Evolutionary conservation across 2,888 invertebrate species (phyloP), one percentile per base, ranked within the genome.

Genomic region (Apodemia duryi): DNA sequence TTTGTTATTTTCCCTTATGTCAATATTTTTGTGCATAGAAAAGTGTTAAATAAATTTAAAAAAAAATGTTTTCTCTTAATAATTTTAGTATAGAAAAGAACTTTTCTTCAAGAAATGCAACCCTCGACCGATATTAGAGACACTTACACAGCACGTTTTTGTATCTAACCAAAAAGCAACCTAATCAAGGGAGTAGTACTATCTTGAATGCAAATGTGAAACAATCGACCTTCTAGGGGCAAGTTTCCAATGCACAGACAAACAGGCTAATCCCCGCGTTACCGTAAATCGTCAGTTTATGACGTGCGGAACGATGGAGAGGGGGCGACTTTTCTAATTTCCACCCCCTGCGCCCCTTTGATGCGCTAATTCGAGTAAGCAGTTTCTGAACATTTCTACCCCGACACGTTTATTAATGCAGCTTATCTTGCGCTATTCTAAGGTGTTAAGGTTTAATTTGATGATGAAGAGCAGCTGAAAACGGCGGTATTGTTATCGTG

Each of bases 241-340:
- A 60, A 60, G 32, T 57, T 57, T 13, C 57, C 57, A 57, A 86
- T 87, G 89, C 89, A 87, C 89, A 90, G 87, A 89, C 91, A 91
- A 89, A 91, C 90, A 88, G 81, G 91, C 91, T 92, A 92, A 92
- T 92, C 92, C 92, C 85, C 82, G 82, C 86, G 89, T 91, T 91
- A 92, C 91, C 92, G 92, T 92, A 92, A 92, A 92, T 92, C 90
- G 92, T 92, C 91, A 92, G 91, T 92, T 92, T 92, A 92, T 92
- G 92, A 92, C 92, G 92, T 92, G 91, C 91, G 84, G 89, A 91
- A 90, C 86, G 92, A 85, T 79, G 79, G 70, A 70, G 76, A 73
- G 75, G 80, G 73, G 75, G 73, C 65, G 41, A 85, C 87, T 85
- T 88, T 90, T 90, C 90, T 90, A 89, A 90, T 91, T 90, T 91